phyloP scores from a whole-genome alignment of 2,113 vertebrate species.

The Microcebus jonahi region DNA sequence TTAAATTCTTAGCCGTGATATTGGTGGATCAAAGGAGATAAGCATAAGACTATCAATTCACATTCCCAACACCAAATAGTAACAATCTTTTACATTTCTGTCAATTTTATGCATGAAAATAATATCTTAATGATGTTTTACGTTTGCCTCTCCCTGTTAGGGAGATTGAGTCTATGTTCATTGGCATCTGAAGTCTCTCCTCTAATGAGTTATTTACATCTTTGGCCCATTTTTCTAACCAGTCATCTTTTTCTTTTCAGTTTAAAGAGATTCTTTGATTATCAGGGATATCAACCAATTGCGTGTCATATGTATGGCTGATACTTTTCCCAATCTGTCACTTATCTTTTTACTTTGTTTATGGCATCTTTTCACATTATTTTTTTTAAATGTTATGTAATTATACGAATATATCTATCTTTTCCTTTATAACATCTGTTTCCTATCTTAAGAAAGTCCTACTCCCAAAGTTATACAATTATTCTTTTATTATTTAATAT shows the following conservation, averaged over 20 bases:
- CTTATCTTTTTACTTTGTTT: not conserved
- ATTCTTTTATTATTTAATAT: not conserved
- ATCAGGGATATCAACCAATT: not conserved
- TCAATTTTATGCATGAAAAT: not conserved
- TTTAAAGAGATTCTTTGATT: not conserved
- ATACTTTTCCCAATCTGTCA: not conserved
- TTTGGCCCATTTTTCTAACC: not conserved
- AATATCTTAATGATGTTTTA: not conserved
- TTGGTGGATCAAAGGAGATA: not conserved
- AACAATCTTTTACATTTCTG: not conserved
- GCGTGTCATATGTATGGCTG: not conserved
- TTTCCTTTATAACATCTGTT: slow-evolving; percentile 6
- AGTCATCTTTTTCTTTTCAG: not conserved
- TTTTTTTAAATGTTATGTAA: not conserved
- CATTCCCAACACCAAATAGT: not conserved
- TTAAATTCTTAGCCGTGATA: not conserved
- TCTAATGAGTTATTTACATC: not conserved
- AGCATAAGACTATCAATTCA: not conserved
- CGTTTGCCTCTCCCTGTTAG: not conserved
- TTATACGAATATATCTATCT: not conserved
- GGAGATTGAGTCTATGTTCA: not conserved
- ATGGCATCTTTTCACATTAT: not conserved
- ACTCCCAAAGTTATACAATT: not conserved
- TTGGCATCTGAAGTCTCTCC: not conserved
- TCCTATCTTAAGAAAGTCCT: not conserved